Percentiles rank a stretch among this genome's conserved stretches.
Evolutionary conservation across 1,140 invertebrate genomes (phyloP).

Genomic region (Pseudomyrmex dendroicus): DNA sequence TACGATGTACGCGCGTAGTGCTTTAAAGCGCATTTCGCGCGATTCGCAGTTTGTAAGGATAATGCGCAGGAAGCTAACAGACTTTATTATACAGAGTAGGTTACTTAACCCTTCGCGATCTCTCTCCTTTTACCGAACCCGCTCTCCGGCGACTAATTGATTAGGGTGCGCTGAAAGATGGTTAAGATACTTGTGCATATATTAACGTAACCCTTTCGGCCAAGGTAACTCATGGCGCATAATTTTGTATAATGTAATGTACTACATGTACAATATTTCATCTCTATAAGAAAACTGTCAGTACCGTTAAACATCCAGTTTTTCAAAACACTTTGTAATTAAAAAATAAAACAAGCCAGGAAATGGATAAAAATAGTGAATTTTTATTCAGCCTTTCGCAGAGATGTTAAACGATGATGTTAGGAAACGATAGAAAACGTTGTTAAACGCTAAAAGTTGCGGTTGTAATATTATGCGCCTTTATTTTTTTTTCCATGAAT

Average conservation of each 20-base stretch:
- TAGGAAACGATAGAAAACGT: background rate
- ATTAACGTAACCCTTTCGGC: background rate
- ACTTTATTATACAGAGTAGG: background rate
- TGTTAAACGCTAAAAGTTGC: background rate
- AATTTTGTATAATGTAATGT: background rate
- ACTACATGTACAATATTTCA: background rate
- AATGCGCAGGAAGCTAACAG: background rate
- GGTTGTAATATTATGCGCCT: background rate
- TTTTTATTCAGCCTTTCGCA: background rate
- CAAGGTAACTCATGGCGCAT: too few species aligned
- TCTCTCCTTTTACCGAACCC: background rate
- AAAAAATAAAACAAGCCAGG: background rate
- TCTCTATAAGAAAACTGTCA: too few species aligned
- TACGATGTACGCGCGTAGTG: background rate
- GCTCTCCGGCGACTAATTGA: background rate
- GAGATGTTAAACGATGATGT: background rate
- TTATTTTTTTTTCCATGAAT: slow-evolving; percentile 32
- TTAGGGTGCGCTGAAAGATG: background rate
- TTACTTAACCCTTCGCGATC: background rate
- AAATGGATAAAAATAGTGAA: background rate
- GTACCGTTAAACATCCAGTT: too few species aligned
- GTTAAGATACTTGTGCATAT: background rate
- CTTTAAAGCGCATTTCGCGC: background rate
- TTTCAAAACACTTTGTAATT: background rate
- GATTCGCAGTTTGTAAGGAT: background rate